Percentiles rank a stretch among this genome's conserved stretches.
Conservation (phyloP, 2,888 invertebrate species). For the Harpagoxenus sublaevis region DNA sequence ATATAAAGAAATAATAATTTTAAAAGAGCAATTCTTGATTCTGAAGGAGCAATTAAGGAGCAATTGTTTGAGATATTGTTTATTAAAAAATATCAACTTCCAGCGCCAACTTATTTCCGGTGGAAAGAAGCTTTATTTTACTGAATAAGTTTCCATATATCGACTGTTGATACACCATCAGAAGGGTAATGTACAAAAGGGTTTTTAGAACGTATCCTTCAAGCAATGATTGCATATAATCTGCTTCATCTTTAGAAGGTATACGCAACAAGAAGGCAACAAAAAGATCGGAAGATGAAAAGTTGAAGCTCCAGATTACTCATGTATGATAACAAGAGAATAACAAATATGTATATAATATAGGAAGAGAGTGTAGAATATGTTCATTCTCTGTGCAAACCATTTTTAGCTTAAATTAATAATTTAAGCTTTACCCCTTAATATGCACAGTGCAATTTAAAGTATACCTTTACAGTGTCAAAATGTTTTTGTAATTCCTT, state of each 20-base stretch:
- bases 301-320: neutral
- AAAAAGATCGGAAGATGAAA: neutral
- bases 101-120: too few relatives aligned
- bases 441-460: neutral
- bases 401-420: neutral
- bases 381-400: neutral
- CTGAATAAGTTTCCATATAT: neutral
- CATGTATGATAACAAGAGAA: neutral
- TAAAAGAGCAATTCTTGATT: too few relatives aligned
- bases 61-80: too few relatives aligned
- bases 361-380: neutral
- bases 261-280: neutral
- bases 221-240: neutral
- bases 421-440: neutral
- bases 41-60: too few relatives aligned
- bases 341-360: neutral
- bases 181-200: neutral
- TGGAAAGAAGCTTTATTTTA: neutral
- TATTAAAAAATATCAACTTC: too few relatives aligned
- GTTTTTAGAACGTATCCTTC: neutral
- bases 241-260: conserved; percentile 18
- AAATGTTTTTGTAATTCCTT: neutral
- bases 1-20: too few relatives aligned
- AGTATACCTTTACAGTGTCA: neutral
- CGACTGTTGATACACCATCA: conserved; percentile 8